These are phyloP conservation scores for Scaptomyza pallida DNA, from an alignment of 1,140 invertebrate genomes.

Conservation along the genomic window DNA sequence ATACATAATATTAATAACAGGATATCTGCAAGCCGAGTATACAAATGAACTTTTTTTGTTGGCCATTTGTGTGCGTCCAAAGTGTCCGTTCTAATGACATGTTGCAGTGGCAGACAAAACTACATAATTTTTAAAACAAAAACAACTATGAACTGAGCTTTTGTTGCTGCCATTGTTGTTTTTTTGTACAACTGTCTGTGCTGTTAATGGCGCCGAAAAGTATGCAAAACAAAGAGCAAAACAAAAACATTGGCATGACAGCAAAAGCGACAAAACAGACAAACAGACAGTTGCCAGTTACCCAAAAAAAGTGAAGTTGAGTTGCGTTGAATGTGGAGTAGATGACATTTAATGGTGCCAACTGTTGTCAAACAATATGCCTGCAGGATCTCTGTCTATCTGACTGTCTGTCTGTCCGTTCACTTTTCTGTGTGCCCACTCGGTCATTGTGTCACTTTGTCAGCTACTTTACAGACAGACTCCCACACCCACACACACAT, in stretches of 20 bases:
- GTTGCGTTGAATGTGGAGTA: constrained; percentile 43
- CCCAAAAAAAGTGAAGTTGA: constrained; percentile 23
- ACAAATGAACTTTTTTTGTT: background rate
- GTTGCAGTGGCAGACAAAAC: constrained; percentile 52
- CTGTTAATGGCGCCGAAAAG: constrained; percentile 58
- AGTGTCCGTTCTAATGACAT: constrained; percentile 54
- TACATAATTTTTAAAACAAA: constrained; percentile 53
- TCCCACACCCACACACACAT: background rate
- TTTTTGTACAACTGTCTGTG: constrained; percentile 29
- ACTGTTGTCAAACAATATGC: constrained; percentile 58
- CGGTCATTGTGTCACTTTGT: constrained; percentile 60
- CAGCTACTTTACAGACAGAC: constrained; percentile 35
- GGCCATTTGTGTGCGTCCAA: constrained; percentile 26
- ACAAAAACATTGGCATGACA: constrained; percentile 29
- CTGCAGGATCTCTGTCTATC: background rate
- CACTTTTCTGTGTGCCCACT: constrained; percentile 25
- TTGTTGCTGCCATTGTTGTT: constrained; percentile 24
- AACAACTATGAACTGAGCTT: constrained; percentile 11
- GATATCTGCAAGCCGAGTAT: background rate
- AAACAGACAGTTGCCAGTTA: constrained; percentile 26
- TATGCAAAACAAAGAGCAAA: constrained; percentile 50
- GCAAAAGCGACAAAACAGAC: background rate
- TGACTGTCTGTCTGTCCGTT: too few relatives aligned
- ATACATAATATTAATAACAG: background rate
- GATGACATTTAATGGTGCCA: constrained; percentile 63